Conservation (phyloP, 2,113 vertebrate genomes). For the Callorhinus ursinus region DNA sequence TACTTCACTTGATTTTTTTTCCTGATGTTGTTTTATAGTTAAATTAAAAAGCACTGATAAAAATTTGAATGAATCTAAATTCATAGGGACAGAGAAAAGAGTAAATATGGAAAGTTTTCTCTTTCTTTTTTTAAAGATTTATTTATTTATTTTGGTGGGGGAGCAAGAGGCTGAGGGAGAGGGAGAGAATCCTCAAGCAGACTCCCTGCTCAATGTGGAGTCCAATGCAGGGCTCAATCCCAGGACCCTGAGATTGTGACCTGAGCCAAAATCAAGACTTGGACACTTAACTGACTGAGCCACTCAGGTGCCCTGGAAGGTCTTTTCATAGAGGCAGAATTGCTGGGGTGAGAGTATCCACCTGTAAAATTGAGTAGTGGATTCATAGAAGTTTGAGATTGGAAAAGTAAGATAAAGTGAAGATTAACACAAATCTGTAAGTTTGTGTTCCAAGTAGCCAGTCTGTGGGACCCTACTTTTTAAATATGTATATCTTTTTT, state of each 20-base stretch:
- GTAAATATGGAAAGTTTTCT: not conserved
- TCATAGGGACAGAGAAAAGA: not conserved
- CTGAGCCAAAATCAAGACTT: not conserved
- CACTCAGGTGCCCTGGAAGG: not conserved
- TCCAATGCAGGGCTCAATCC: not conserved
- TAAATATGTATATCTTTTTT: not conserved
- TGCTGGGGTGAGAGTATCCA: not conserved
- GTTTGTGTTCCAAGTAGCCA: not conserved
- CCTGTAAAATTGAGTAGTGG: not conserved
- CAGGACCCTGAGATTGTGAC: not conserved
- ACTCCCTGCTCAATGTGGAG: not conserved
- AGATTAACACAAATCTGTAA: not conserved
- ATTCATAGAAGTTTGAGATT: constrained; percentile 13
- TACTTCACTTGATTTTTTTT: not conserved
- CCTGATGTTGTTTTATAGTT: constrained; percentile 30
- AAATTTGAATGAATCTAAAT: constrained; percentile 37
- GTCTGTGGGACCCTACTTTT: not conserved
- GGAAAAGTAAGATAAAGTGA: constrained; percentile 23
- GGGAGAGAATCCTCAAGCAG: not conserved
- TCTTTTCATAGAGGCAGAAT: not conserved
- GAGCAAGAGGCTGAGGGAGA: not conserved
- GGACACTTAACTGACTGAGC: not conserved
- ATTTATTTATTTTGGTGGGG: not conserved
- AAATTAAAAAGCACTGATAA: not conserved
- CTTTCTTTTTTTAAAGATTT: not conserved